Conservation (phyloP, 92 coral and sea anemone genomes). For the Muricea muricata region DNA sequence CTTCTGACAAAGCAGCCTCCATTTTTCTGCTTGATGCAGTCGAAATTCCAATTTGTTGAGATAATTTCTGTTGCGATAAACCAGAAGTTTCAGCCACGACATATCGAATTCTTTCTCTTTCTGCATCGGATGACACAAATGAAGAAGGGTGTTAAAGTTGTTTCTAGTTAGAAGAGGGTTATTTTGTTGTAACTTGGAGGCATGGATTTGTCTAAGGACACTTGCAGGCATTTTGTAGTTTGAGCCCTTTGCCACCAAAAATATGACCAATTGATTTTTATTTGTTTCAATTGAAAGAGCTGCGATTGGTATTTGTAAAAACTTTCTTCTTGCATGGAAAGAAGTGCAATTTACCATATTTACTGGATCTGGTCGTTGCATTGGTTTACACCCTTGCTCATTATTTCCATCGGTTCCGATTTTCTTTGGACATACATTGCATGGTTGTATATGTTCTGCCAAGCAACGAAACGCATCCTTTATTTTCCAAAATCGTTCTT, state of each 20-base stretch:
- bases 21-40: conserved; percentile 35
- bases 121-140: conserved; percentile 44
- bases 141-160: too few relatives aligned
- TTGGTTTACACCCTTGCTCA: neutral
- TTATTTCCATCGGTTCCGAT: neutral
- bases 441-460: conserved; percentile 43
- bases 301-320: conserved; percentile 59
- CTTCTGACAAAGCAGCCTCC: conserved; percentile 46
- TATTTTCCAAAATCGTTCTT: conserved; percentile 29
- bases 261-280: conserved; percentile 26
- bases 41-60: conserved; percentile 51
- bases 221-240: too few relatives aligned
- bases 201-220: too few relatives aligned
- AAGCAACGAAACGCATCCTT: conserved; percentile 44
- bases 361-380: neutral
- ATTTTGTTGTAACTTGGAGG: too few relatives aligned
- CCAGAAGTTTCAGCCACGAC: conserved; percentile 49
- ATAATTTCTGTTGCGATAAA: conserved; percentile 37
- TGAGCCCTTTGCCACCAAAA: conserved; percentile 42
- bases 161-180: too few relatives aligned
- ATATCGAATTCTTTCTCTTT: conserved; percentile 50
- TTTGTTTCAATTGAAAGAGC: conserved; percentile 42
- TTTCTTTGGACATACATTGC: neutral
- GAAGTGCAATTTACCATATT: conserved; percentile 47
- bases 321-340: conserved; percentile 53